A percentile compares a stretch with the other conserved stretches of the same genome.
Evolutionary conservation across 2,797 vertebrate genomes (phyloP).

Genomic region (Orientallactaga sibirica): DNA sequence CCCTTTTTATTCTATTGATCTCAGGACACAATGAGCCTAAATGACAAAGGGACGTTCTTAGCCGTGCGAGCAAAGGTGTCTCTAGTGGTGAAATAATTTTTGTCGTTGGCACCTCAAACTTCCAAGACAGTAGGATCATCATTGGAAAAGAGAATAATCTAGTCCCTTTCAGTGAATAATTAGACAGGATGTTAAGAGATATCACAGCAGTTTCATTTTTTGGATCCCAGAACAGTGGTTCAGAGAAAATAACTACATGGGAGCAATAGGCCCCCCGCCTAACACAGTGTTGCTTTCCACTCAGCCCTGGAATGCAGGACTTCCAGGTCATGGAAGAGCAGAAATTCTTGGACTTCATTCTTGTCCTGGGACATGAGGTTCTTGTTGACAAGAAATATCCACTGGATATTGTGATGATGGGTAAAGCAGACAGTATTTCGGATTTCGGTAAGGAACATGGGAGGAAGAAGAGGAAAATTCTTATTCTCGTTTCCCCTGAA

Average conservation of each 20-base stretch:
- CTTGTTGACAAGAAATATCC: background rate
- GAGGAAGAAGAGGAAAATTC: background rate
- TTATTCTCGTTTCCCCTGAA: background rate
- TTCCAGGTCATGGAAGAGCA: background rate
- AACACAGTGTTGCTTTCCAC: background rate
- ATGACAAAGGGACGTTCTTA: background rate
- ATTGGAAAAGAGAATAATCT: background rate
- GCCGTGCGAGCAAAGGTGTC: background rate
- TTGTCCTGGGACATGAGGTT: background rate
- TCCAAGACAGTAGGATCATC: background rate
- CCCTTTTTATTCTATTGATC: background rate
- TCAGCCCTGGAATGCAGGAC: background rate
- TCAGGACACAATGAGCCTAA: background rate
- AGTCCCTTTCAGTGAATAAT: background rate
- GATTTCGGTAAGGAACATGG: background rate
- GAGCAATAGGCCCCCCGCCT: background rate
- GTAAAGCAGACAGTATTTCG: background rate
- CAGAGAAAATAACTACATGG: background rate
- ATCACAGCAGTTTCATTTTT: background rate
- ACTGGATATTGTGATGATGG: background rate
- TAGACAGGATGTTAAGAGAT: background rate
- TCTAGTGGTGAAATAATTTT: background rate
- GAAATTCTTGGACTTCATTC: background rate
- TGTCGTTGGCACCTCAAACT: background rate
- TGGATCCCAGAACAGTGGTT: background rate